Evolutionary conservation across 2,888 invertebrate species (phyloP).

Genomic region (Sarcophaga subvicina): DNA sequence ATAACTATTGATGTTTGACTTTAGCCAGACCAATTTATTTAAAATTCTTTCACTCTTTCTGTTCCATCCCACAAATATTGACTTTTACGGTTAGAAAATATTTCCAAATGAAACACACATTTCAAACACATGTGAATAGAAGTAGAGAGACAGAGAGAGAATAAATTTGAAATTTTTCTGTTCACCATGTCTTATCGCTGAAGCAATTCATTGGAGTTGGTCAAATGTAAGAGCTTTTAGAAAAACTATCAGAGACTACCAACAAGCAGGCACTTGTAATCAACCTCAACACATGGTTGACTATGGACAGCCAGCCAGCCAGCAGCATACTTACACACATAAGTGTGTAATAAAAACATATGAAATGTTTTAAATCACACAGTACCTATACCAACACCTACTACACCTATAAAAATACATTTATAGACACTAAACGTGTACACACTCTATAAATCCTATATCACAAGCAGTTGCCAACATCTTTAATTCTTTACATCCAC

Average conservation of each 20-base stretch:
- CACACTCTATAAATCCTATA: constrained; percentile 16
- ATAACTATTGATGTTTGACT: too few relatives aligned
- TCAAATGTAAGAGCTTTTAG: constrained; percentile 30
- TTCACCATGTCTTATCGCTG: constrained; percentile 9
- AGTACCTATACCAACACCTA: not conserved
- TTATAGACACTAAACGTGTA: not conserved
- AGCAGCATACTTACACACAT: not conserved
- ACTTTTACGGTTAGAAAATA: too few relatives aligned
- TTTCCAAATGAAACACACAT: not conserved
- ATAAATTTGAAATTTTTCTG: not conserved
- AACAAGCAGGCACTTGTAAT: not conserved
- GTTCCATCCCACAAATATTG: too few relatives aligned
- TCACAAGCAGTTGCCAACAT: not conserved
- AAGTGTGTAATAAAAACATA: not conserved
- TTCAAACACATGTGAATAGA: not conserved
- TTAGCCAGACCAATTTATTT: too few relatives aligned
- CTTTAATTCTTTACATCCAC: not conserved
- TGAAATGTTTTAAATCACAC: constrained; percentile 3
- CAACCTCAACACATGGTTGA: not conserved
- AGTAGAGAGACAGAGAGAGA: not conserved
- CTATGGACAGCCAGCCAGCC: not conserved
- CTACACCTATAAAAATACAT: not conserved
- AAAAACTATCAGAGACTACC: constrained; percentile 11
- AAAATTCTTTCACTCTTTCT: too few relatives aligned
- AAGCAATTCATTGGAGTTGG: constrained; percentile 3